Base-by-base conservation (phyloP, 1,140 invertebrate genomes). In the Callitettix versicolor region DNA sequence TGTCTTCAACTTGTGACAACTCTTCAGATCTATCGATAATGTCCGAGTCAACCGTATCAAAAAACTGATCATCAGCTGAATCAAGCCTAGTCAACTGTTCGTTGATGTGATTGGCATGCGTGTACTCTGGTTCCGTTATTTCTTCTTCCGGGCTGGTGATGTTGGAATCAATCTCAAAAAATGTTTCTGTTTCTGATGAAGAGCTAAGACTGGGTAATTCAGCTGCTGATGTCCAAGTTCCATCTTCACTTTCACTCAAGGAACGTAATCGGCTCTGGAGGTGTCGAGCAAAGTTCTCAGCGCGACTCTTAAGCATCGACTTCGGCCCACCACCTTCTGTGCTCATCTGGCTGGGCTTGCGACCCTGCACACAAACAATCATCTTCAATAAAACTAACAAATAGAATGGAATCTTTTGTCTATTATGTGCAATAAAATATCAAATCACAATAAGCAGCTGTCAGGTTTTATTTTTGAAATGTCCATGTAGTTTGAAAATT, bases 211-310 rank as follows among this genome's bases (percentile, higher is more conserved):
- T 30, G 17, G 9, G 3, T 30, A 4, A 9, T 9, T 30, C 26
- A 4, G 3, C 26, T 30, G 26, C 26, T 4, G 26, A 30, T 30
- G 3, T 17, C 48, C 48, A 51, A 6, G 12, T 51, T 7, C 42
- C 42, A n/a, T 51, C 48, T 17, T 26, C 48, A 30, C 9, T 15
- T 20, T 34, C 46, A 18, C 46, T 46, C 18, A 55, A 47, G 15
- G 40, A 30, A 3, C 54, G 33, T 18, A 55, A 44, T 21, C 54
- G 44, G 17, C 22, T 55, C 36, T 48, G 44, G 1, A 55, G 34
- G 12, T 55, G 44, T 7, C 54, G 42, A 4, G 54, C 54, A 49
- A 55, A 55, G 7, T 33, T 46, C 15, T 55, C 54, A 4, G 44
- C 34, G 7, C 46, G 54, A 22, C 30, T 49, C 18, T 55, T 55